A percentile compares a stretch with the other conserved stretches of the same genome.
These are phyloP conservation scores for Onchidella celtica DNA, from an alignment of 2,888 invertebrate genomes.

Conservation along the genomic window DNA sequence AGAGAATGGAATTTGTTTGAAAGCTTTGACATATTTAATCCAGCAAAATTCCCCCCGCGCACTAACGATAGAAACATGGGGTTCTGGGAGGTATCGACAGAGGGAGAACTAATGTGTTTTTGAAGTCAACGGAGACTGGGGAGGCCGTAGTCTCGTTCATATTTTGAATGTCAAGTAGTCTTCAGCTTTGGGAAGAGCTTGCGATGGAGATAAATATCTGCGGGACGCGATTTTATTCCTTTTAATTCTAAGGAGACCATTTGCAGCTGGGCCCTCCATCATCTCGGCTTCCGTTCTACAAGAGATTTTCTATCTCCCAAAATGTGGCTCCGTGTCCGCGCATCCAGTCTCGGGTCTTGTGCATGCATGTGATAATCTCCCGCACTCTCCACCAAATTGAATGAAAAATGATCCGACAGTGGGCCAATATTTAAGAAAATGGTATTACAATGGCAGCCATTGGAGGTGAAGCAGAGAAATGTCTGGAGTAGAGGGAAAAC, in stretches of 20 bases:
- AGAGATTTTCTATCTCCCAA: constrained; percentile 48
- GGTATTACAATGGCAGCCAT: constrained; percentile 12
- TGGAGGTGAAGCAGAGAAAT: not conserved
- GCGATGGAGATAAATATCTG: constrained; percentile 46
- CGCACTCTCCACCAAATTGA: constrained; percentile 39
- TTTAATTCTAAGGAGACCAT: constrained; percentile 47
- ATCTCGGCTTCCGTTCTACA: constrained; percentile 46
- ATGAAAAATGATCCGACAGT: constrained; percentile 42
- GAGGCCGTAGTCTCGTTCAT: too few relatives aligned
- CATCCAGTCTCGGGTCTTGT: constrained; percentile 33
- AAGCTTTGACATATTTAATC: too few relatives aligned
- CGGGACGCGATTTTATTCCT: constrained; percentile 18
- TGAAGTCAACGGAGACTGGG: too few relatives aligned
- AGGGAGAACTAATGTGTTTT: too few relatives aligned
- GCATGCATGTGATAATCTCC: constrained; percentile 37
- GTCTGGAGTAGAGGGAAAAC: not conserved
- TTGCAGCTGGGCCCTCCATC: constrained; percentile 45
- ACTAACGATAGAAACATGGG: too few relatives aligned
- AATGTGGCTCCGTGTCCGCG: constrained; percentile 41
- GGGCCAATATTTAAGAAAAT: constrained; percentile 37
- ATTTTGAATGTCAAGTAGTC: constrained; percentile 46
- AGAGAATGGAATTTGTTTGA: too few relatives aligned
- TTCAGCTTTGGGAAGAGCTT: constrained; percentile 27
- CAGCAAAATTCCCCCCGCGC: too few relatives aligned
- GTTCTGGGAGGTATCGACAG: too few relatives aligned